Conservation (phyloP, 2,888 invertebrate genomes). For the Xanthia togata region DNA sequence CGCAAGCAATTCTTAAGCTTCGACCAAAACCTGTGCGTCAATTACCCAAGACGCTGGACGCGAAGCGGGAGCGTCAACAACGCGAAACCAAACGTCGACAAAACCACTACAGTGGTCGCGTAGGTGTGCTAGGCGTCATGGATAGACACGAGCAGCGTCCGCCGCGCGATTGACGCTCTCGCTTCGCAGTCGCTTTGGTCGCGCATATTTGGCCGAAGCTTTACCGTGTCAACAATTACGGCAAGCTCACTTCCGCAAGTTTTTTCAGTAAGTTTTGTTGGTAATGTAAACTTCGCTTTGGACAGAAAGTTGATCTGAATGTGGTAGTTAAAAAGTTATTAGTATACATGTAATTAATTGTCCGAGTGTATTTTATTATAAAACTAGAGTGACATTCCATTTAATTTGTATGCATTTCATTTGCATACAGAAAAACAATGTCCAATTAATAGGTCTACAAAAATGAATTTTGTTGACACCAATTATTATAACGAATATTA, state of each 20-base stretch:
- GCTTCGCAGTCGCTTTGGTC: too few relatives aligned
- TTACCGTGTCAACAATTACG: background rate
- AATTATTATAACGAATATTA: background rate
- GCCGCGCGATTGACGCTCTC: too few relatives aligned
- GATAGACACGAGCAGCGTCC: too few relatives aligned
- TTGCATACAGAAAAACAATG: constrained; percentile 13
- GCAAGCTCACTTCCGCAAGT: background rate
- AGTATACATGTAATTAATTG: background rate
- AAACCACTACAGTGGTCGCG: too few relatives aligned
- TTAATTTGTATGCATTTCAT: constrained; percentile 32
- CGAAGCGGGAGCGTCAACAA: too few relatives aligned
- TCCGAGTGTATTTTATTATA: background rate
- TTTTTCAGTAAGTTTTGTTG: background rate
- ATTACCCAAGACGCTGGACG: too few relatives aligned
- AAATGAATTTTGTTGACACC: constrained; percentile 17
- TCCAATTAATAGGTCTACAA: background rate
- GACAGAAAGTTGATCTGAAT: background rate
- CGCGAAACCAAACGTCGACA: too few relatives aligned
- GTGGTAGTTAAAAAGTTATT: background rate
- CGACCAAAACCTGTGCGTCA: too few relatives aligned
- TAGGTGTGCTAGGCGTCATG: too few relatives aligned
- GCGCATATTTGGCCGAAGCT: too few relatives aligned
- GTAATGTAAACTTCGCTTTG: background rate
- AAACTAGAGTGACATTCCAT: constrained; percentile 17
- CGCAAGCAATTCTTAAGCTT: too few relatives aligned